Evolutionary conservation across 1,140 invertebrate genomes (phyloP).

Genomic region (Pseudomyrmex cubaensis): DNA sequence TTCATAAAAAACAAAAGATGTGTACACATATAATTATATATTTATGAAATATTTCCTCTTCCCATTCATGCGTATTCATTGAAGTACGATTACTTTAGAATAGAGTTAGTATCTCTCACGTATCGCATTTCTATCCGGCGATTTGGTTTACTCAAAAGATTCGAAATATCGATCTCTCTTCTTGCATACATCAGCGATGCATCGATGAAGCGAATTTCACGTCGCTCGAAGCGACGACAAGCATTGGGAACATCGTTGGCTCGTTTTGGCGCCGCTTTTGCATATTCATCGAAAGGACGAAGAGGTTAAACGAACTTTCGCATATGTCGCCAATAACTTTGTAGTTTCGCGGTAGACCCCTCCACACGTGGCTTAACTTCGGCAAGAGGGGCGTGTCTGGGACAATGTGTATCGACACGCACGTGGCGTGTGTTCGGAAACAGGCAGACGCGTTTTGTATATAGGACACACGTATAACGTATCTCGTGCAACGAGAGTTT

Average conservation of each 20-base stretch:
- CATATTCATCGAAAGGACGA: slow-evolving; percentile 78
- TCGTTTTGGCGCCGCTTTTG: slow-evolving; percentile 75
- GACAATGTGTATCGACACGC: slow-evolving; percentile 44
- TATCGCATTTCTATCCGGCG: slow-evolving; percentile 21
- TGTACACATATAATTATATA: too few relatives aligned
- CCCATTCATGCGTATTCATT: background rate
- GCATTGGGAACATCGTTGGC: slow-evolving; percentile 77
- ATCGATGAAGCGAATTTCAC: slow-evolving; percentile 76
- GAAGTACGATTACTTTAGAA: background rate
- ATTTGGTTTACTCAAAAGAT: slow-evolving; percentile 33
- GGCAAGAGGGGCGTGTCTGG: slow-evolving; percentile 30
- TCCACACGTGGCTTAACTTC: slow-evolving; percentile 50
- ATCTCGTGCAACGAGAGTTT: background rate
- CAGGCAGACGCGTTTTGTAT: slow-evolving; percentile 12
- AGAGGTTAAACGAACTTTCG: slow-evolving; percentile 60
- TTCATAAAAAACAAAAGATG: too few relatives aligned
- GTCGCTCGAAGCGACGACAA: slow-evolving; percentile 62
- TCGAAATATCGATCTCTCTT: slow-evolving; percentile 25
- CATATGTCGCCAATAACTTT: slow-evolving; percentile 78
- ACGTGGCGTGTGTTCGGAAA: slow-evolving; percentile 28
- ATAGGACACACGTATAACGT: background rate
- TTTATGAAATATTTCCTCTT: background rate
- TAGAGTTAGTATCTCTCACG: background rate
- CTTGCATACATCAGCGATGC: slow-evolving; percentile 34
- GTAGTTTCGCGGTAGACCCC: slow-evolving; percentile 60